Conservation (phyloP, 2,113 vertebrate genomes). For the Arizona elegans region DNA sequence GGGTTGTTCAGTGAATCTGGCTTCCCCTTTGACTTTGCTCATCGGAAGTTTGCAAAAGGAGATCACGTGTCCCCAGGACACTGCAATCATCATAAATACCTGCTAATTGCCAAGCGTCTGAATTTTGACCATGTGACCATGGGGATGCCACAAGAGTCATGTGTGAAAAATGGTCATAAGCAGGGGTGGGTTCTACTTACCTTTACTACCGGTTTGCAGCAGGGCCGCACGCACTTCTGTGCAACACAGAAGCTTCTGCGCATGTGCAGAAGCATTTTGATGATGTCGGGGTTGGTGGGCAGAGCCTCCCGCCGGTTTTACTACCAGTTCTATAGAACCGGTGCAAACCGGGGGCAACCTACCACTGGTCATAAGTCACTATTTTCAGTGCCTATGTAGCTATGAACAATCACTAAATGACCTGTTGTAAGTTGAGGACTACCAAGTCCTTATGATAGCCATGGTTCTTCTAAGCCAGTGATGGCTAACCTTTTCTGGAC, state of each 20-base stretch:
- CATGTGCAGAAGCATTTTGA: too few relatives aligned
- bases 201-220: too few relatives aligned
- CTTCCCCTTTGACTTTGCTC: not conserved
- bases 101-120: not conserved
- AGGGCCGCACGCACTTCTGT: too few relatives aligned
- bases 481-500: too few relatives aligned
- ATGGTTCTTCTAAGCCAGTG: conserved; percentile 39
- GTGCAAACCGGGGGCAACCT: too few relatives aligned
- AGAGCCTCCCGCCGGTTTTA: too few relatives aligned
- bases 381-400: not conserved
- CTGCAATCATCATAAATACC: not conserved
- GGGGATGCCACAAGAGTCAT: not conserved
- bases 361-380: not conserved
- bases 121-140: not conserved
- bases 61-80: not conserved
- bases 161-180: not conserved
- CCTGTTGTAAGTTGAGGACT: not conserved
- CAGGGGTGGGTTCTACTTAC: too few relatives aligned
- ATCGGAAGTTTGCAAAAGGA: not conserved
- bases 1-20: not conserved
- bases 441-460: conserved; percentile 45
- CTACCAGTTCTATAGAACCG: too few relatives aligned
- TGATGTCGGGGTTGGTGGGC: too few relatives aligned
- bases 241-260: too few relatives aligned
- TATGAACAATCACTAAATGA: not conserved